Evolutionary conservation across 2,797 vertebrate species (phyloP), one percentile per base, ranked within the genome.

Genomic region (Siniperca undulata): DNA sequence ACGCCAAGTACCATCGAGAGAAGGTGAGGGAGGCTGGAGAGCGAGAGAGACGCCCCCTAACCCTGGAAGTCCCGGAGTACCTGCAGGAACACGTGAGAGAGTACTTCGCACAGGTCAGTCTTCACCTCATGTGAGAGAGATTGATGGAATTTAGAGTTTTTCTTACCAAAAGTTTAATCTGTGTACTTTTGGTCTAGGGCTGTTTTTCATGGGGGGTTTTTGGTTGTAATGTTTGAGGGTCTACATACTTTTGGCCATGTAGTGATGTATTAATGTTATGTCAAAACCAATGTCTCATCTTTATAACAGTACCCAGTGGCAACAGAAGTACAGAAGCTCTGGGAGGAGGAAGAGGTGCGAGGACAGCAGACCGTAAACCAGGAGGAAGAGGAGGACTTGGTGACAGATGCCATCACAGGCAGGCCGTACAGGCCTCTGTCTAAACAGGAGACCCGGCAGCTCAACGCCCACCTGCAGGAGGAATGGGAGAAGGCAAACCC

Each of bases 1-100:
- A 99, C 0, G 98, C 97, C 30, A 97, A 95, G 93, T 99, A 99
- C 91, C 96, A 99, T 85, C 88, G 88, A 87, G 95, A 96, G 1
- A 89, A 96, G 0, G 94, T 99, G 53, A 95, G 90, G 58, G 96
- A 98, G 88, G 94, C 97, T 2, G 96, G 95, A 0, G 93, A 97
- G 88, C 96, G 95, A 82, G 96, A 97, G 75, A 94, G 95, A 76
- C 96, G 94, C 9, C 97, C 99, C 0, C 94, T 96, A n/a, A 91
- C 91, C 20, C 90, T 99, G 80, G 94, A 97, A 68, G 93, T 99
- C 82, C 97, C 98, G 0, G 85, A 96, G 30, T 85, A 95, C 22
- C 93, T 98, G 40, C 81, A 97, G 83, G 93, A 94, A 67, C 93
- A 93, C 80, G 95, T 99, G 17, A 97, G 95, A 83, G 93, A 96